phyloP scores from a whole-genome alignment of 2,797 vertebrate genomes.

The Emys orbicularis region DNA sequence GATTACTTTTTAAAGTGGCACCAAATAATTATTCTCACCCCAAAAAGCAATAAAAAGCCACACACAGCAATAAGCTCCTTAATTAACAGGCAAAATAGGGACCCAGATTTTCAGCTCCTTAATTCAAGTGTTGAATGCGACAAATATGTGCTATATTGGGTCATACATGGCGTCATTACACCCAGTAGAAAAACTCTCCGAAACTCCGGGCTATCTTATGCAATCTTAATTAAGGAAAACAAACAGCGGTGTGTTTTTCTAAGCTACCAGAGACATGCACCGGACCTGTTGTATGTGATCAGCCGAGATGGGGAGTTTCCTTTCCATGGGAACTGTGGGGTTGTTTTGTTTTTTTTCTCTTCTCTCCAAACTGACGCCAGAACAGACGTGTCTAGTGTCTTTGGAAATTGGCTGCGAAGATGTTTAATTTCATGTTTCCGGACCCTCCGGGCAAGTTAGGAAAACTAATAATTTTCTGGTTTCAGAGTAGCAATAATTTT shows the following conservation, averaged over 20 bases:
- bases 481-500: no score
- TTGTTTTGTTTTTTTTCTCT: not conserved
- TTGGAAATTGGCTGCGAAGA: conserved; percentile 62
- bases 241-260: conserved; percentile 73
- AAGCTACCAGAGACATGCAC: conserved; percentile 68
- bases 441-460: conserved; percentile 55
- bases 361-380: conserved; percentile 40
- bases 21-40: conserved; percentile 67
- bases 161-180: conserved; percentile 73
- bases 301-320: conserved; percentile 67
- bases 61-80: conserved; percentile 61
- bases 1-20: conserved; percentile 68
- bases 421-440: conserved; percentile 80
- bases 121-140: conserved; percentile 72
- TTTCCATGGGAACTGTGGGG: conserved; percentile 65
- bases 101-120: conserved; percentile 69
- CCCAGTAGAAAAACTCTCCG: conserved; percentile 68
- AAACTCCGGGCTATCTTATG: conserved; percentile 71
- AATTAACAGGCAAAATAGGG: conserved; percentile 73
- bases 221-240: conserved; percentile 77
- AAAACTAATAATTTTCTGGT: conserved; percentile 68
- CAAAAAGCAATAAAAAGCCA: conserved; percentile 73
- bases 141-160: conserved; percentile 71
- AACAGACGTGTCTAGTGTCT: conserved; percentile 61
- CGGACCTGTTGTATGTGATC: conserved; percentile 59